Base-by-base conservation (phyloP, 1,140 invertebrate genomes). In the Dufourea novaeangliae region DNA sequence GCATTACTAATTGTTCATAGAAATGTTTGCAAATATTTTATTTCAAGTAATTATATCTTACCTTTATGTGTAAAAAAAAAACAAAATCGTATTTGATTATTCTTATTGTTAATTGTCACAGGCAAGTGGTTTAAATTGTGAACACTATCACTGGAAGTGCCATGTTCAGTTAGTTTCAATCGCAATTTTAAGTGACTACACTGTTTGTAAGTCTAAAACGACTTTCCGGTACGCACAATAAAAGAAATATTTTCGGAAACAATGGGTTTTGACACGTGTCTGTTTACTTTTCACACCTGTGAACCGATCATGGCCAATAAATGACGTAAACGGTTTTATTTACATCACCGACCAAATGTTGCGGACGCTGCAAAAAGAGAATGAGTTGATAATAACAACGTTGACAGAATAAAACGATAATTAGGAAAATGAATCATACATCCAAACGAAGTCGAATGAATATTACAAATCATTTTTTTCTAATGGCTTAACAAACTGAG, bases 311-410 rank as follows among this genome's bases (percentile, higher is more conserved):
- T 3, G 7, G 1, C 22, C 25, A 52, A 7, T 52, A 52, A 2
- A 25, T 25, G 50, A 52, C 54, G 25, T 57, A 17, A 1, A 56
- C 29, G 22, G 1, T 37, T 22, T n/a, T 61, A 61, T 32, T 22
- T 61, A 22, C 32, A 1, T 37, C 10, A 8, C 6, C 8, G 11
- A 37, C 17, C 32, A 59, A 8, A 37, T n/a, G 5, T 37, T 22
- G 57, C 32, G 22, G 0, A 10, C 20, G 22, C 20, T n/a, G 29
- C 27, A n/a, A 59, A 61, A 37, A 8, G 3, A 20, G 14, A 32
- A 57, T 17, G 54, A 57, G 17, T 32, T 56, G n/a, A n/a, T 20
- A 37, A 27, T 61, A 11, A 61, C 37, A 59, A 59, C 56, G 32
- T 37, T 61, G 3, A 2, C 34, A 12, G 34, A 20, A 20, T 22